phyloP scores from a whole-genome alignment of 2,888 invertebrate species.

The Erebia epiphron region DNA sequence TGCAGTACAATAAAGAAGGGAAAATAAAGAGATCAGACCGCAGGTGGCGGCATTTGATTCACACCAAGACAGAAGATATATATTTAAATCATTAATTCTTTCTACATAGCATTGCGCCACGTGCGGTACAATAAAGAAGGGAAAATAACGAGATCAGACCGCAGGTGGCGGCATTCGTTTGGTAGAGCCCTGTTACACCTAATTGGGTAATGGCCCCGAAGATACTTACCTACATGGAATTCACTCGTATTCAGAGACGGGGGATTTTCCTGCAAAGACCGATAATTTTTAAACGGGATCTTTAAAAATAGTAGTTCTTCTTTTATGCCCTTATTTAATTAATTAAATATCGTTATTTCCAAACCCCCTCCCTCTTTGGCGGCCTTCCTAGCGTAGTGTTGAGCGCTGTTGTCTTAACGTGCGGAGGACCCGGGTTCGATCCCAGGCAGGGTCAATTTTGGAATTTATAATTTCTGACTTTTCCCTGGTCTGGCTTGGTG shows the following conservation, averaged over 20 bases:
- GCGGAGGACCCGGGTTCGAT: too few species aligned
- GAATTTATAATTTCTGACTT: too few species aligned
- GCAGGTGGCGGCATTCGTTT: conserved; percentile 65
- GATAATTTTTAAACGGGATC: neutral
- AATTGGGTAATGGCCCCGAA: conserved; percentile 57
- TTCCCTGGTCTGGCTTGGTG: too few species aligned
- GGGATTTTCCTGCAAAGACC: neutral
- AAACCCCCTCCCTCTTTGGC: too few species aligned
- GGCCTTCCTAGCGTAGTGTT: too few species aligned
- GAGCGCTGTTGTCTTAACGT: too few species aligned
- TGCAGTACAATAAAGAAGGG: conserved; percentile 33
- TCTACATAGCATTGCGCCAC: neutral
- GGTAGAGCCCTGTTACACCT: conserved; percentile 54
- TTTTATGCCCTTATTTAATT: too few species aligned
- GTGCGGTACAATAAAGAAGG: conserved; percentile 31
- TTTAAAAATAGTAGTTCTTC: too few species aligned
- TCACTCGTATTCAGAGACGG: neutral
- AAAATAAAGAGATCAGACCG: conserved; percentile 55
- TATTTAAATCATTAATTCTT: too few species aligned
- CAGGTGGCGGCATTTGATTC: conserved; percentile 55
- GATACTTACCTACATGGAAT: conserved; percentile 12
- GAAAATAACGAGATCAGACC: conserved; percentile 54
- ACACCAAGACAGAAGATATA: too few species aligned
- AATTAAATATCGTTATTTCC: too few species aligned
- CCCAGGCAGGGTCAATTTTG: too few species aligned